These are phyloP conservation scores for Bostrychus sinensis DNA, from an alignment of 2,113 vertebrate species.

Conservation along the genomic window DNA sequence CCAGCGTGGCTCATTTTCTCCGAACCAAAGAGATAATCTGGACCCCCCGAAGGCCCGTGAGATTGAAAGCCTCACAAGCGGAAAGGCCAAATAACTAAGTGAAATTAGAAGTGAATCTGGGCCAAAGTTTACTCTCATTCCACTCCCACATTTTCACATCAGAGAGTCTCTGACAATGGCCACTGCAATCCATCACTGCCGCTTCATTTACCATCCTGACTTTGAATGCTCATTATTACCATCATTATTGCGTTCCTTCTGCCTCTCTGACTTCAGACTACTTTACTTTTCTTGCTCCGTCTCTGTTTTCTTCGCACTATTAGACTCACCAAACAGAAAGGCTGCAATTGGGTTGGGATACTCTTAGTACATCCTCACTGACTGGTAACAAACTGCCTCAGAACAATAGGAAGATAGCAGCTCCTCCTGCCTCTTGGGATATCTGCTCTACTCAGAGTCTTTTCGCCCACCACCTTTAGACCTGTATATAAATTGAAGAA, in stretches of 20 bases:
- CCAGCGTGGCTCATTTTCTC: slow-evolving; percentile 73
- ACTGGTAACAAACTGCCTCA: slow-evolving; percentile 47
- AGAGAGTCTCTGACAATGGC: slow-evolving; percentile 10
- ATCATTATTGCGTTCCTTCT: background rate
- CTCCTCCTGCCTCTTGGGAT: too few species aligned
- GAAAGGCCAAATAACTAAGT: slow-evolving; percentile 71
- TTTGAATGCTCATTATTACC: background rate
- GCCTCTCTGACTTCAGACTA: slow-evolving; percentile 2
- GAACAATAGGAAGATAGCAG: slow-evolving; percentile 12
- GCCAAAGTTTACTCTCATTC: slow-evolving; percentile 60
- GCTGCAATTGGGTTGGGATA: slow-evolving; percentile 45
- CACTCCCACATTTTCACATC: slow-evolving; percentile 30
- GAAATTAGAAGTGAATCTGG: slow-evolving; percentile 67
- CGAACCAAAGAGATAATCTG: slow-evolving; percentile 74
- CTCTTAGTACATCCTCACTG: slow-evolving; percentile 47
- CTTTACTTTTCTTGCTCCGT: slow-evolving; percentile 1
- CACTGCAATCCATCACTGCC: background rate
- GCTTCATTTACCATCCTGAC: background rate
- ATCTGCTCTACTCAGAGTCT: too few species aligned
- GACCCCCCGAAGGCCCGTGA: slow-evolving; percentile 66
- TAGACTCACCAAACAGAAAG: slow-evolving; percentile 25
- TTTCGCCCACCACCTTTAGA: too few species aligned
- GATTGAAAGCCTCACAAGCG: slow-evolving; percentile 67
- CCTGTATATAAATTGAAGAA: too few species aligned
- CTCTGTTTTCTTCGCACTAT: background rate